A percentile compares a stretch with the other conserved stretches of the same genome.
Conservation (phyloP, 2,797 vertebrate genomes). For the Xenentodon cancila region DNA sequence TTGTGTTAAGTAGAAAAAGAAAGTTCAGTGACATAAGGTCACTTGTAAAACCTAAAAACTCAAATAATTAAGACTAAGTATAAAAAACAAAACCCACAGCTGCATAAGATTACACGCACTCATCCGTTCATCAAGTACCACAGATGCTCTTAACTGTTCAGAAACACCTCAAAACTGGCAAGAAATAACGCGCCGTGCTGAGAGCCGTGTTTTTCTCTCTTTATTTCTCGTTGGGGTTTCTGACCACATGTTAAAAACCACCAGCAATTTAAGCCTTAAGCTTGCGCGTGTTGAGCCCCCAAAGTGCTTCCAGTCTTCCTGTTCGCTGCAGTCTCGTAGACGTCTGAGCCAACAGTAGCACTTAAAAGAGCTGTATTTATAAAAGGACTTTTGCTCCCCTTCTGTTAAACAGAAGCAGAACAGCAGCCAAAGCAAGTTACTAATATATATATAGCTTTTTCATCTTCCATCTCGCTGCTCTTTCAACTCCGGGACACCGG, state of each 20-base stretch:
- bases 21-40: too few relatives aligned
- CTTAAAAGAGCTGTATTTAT: constrained; percentile 72
- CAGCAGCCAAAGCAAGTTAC: constrained; percentile 61
- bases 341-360: constrained; percentile 62
- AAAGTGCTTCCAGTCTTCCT: constrained; percentile 53
- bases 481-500: not conserved
- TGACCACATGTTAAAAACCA: constrained; percentile 43
- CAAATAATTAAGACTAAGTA: too few relatives aligned
- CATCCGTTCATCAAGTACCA: not conserved
- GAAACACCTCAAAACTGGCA: not conserved
- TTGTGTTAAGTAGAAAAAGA: too few relatives aligned
- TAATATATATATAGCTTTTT: constrained; percentile 59
- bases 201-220: not conserved
- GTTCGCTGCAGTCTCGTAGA: constrained; percentile 43
- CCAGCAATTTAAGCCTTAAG: constrained; percentile 38
- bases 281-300: constrained; percentile 58
- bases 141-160: constrained; percentile 4
- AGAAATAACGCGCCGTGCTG: not conserved
- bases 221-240: constrained; percentile 32
- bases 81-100: too few relatives aligned
- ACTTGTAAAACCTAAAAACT: too few relatives aligned
- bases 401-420: constrained; percentile 60
- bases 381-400: constrained; percentile 68
- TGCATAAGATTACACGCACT: too few relatives aligned
- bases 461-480: constrained; percentile 6